Base-by-base conservation (phyloP, 2,888 invertebrate species). In the Diogma glabrata region DNA sequence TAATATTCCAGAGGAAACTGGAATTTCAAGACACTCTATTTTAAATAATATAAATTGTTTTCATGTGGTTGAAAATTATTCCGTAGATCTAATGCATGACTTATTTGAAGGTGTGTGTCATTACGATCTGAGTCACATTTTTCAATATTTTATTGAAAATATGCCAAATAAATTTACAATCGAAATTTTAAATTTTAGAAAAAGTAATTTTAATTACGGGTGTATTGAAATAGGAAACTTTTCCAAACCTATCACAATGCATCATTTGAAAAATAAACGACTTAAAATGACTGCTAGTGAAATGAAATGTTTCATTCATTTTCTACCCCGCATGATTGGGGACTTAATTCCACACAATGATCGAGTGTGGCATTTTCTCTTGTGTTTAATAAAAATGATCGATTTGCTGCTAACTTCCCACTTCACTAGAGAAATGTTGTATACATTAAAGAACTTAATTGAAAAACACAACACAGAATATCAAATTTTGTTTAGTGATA, bases 71-170 rank as follows among this genome's bases (percentile, higher is more conserved):
- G 49, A 57, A 45, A 60, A 60, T 52, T 56, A 50, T 53, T 50
- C 40, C 48, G 54, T 57, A 20, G 61, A 61, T 53, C 52, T 59
- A 28, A 59, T 59, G 58, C 59, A 61, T 51, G 60, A 61, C 49
- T n/a, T 61, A 24, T 56, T 58, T 48, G 57, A 59, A 43, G 58
- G 58, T n/a, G 30, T 58, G 36, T 56, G 54, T 14, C 54, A 55
- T 20, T 57, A 57, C 40, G 50, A 57, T 16, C 24, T 55, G 24
- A 54, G 57, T 51, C 54, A 61, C 43, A 53, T 54, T 8, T 43
- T 50, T 10, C 4, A 5, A 16, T 2, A 38, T 16, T 38, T 38
- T 38, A 9, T 38, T 8, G 16, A 16, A 17, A 16, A 38, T 17
- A 38, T 8, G 9, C 19, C 38, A 17, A 17, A 17, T 38, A 38